Evolutionary conservation across 2,113 vertebrate species (phyloP), one percentile per base, ranked within the genome.

Genomic region (Festucalex cinctus): DNA sequence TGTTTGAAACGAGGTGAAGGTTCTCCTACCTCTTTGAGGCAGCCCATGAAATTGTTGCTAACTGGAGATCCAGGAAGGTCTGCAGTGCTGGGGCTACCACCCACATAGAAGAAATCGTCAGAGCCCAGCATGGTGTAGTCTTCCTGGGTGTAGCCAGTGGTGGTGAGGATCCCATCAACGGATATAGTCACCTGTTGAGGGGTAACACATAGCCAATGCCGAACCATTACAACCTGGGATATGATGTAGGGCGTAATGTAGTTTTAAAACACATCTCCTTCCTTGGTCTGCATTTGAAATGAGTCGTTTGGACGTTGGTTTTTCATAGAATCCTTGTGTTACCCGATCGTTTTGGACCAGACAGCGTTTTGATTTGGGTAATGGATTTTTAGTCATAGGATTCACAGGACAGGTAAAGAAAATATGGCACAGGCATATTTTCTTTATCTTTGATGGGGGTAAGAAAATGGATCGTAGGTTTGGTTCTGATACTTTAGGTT

Each of bases 31-130:
- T 99, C 97, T 92, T 93, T 94, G 44, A 99, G 93, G 84, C 97
- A 99, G 80, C 97, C 97, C 96, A 98, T 98, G 89, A 99, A 99
- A 86, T 99, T 99, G 91, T 99, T 99, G 94, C 97, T 99, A 85
- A 99, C 96, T 2, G 97, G 97, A 51, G 97, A 99, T 24, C 97
- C 97, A 19, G 97, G 97, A 71, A 99, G 90, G 84, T 99, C 97
- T 0, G 97, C 97, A 0, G 97, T 99, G 74, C 96, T 99, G 13
- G 96, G 97, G 77, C 96, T 98, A 70, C 97, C 97, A 59, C 97
- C 97, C 44, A 99, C 97, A 0, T 99, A 99, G 91, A 99, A 99
- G 92, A 99, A 99, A 88, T 99, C 97, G 69, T 99, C 97, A 0
- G 96, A 98, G 67, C 97, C 97, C 86, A 99, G 91, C 97, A 99